Evolutionary conservation across 2,888 invertebrate genomes (phyloP), one percentile per base, ranked within the genome.

Genomic region (Tetrapedia diversipes): DNA sequence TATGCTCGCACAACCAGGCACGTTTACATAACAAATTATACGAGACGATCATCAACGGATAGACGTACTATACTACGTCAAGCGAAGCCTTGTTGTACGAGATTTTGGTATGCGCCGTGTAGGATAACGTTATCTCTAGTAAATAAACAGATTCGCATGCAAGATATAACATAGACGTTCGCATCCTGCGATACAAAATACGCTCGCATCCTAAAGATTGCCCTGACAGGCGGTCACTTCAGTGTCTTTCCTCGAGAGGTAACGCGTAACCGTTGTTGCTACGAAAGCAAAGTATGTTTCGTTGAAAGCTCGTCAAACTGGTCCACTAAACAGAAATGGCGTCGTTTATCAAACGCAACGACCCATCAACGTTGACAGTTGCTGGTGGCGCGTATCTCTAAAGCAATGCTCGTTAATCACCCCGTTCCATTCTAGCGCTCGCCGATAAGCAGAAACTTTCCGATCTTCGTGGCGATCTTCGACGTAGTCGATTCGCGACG

Each of bases 121-220:
- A 51, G 8, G 54, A 54, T 67, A 60, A 57, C 57, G 45, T 32
- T 43, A 69, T 60, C 32, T 43, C 47, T 74, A 41, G 22, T 56
- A 43, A 32, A 71, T 71, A 71, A 77, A 67, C 51, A 59, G 37
- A 43, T 37, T 69, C 74, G 69, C 79, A 77, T 79, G 78, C 78
- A 78, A 61, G 49, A 61, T 75, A n/a, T n/a, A 75, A 75, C 65
- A 75, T 65, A 75, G 32, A 57, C 16, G 29, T 59, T 56, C 57
- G 53, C 43, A 43, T 43, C 49, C 37, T 43, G 66, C 11, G 29
- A 54, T 53, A 49, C 24, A 63, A 64, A 57, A 22, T 29, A 11
- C 14, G 7, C 4, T 27, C 14, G 1, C 11, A 6, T 29, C 11
- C 19, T 4, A 29, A 45, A 10, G 16, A 19, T 19, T 11, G 6